These are phyloP conservation scores for Lophura nycthemera DNA, from an alignment of 2,113 vertebrate species.

Conservation along the genomic window DNA sequence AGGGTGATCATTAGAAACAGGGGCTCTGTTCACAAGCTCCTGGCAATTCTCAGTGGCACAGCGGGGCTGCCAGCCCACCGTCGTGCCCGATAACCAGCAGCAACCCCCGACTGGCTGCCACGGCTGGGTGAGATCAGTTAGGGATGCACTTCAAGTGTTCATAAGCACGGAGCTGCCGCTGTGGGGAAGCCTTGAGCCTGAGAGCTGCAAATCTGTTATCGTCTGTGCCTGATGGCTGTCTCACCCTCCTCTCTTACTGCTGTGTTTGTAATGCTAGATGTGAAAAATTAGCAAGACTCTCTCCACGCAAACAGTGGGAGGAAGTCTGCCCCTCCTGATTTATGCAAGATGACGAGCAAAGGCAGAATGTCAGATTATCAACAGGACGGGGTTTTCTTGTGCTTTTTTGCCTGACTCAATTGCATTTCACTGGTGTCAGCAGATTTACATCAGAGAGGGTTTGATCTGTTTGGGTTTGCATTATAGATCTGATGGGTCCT, in stretches of 20 bases:
- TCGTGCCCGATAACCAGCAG: not conserved
- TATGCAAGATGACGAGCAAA: not conserved
- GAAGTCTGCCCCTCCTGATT: not conserved
- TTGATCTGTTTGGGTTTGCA: not conserved
- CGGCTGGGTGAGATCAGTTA: not conserved
- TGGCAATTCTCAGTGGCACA: not conserved
- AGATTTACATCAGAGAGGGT: not conserved
- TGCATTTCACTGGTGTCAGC: not conserved
- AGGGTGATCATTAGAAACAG: not conserved
- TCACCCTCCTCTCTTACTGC: not conserved
- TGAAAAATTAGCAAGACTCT: not conserved
- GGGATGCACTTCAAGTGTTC: not conserved
- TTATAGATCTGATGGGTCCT: not conserved
- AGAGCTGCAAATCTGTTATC: not conserved
- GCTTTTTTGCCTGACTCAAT: not conserved
- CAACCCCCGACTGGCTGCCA: not conserved
- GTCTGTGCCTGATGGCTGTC: not conserved
- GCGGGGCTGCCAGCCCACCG: not conserved
- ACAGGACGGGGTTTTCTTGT: not conserved
- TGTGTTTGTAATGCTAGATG: not conserved
- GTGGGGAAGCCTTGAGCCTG: constrained; percentile 47
- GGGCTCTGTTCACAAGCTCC: not conserved
- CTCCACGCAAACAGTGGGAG: not conserved
- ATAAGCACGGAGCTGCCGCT: not conserved
- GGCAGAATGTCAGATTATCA: not conserved